phyloP scores from a whole-genome alignment of 1,140 invertebrate genomes.

The Heliconius melpomene region DNA sequence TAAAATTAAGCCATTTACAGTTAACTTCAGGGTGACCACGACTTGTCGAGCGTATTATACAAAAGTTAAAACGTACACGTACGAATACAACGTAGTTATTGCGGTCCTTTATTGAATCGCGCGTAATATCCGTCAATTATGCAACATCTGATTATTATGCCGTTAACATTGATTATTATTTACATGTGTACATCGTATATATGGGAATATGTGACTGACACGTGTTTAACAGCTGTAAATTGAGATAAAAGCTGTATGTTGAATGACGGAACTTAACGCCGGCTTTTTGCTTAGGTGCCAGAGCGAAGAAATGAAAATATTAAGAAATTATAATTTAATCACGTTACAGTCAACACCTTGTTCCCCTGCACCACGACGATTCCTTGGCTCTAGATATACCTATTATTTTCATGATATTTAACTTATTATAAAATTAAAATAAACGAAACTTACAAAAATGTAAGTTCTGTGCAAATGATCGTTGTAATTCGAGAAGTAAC shows the following conservation, averaged over 20 bases:
- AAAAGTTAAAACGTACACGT: neutral
- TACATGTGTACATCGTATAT: neutral
- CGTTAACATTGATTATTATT: slow-evolving; percentile 19
- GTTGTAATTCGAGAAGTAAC: slow-evolving; percentile 49
- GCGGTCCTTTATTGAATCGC: slow-evolving; percentile 23
- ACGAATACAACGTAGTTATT: slow-evolving; percentile 11
- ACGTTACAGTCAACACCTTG: no score
- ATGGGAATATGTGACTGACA: slow-evolving; percentile 3
- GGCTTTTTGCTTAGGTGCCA: neutral
- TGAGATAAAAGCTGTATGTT: neutral
- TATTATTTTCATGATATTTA: neutral
- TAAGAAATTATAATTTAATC: neutral
- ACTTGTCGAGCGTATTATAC: no score
- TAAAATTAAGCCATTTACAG: no score
- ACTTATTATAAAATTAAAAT: neutral
- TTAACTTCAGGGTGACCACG: no score
- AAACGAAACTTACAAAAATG: neutral
- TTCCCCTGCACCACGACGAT: no score
- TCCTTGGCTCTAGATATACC: no score
- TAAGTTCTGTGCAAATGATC: neutral
- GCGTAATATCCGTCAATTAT: slow-evolving; percentile 21
- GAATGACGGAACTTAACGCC: neutral
- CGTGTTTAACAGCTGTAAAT: neutral
- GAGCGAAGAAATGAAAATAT: neutral
- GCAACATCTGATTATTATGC: slow-evolving; percentile 24